Evolutionary conservation across 2,797 vertebrate genomes (phyloP), one percentile per base, ranked within the genome.

Genomic region (Urocyon cinereoargenteus): DNA sequence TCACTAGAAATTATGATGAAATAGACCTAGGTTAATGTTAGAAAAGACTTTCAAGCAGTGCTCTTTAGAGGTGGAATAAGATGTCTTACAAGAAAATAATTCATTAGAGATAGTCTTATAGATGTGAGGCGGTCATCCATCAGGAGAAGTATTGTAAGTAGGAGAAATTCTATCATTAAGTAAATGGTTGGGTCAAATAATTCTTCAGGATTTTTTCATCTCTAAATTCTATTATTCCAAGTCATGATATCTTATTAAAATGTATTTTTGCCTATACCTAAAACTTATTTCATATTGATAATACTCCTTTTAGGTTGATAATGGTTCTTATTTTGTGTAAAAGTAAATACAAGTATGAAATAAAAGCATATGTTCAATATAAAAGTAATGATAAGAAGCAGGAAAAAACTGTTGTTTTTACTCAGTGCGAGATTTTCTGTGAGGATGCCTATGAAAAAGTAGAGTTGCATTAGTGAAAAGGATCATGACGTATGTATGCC

Each of bases 151-250:
- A 4, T 88, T 59, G 7, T 68, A 45, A 45, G 26, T 22, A 95
- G 53, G 86, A 28, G 12, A 79, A 89, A 75, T 87, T 90, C 3
- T 68, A 59, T 68, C 31, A 92, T 51, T 90, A 94, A 96, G 59
- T 34, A 73, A 95, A 90, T 62, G 16, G 14, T 53, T 84, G 3
- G 2, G 2, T 75, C 31, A 79, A 87, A 31, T 49, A 57, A 36
- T 66, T 21, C 45, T 28, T 68, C 15, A 19, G 28, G n/a, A 86
- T 22, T 31, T 28, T 93, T 94, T 82, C 21, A n/a, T 51, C 36
- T 85, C n/a, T 77, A 36, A 73, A 87, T 86, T 57, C 3, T 91
- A 90, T 77, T 68, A 82, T 82, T 84, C 3, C 5, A 87, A 59
- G 55, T 84, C 49, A 64, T 78, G 7, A 6, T 57, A 49, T 31